Evolutionary conservation across 2,797 vertebrate species (phyloP), one percentile per base, ranked within the genome.

Genomic region (Champsocephalus gunnari): DNA sequence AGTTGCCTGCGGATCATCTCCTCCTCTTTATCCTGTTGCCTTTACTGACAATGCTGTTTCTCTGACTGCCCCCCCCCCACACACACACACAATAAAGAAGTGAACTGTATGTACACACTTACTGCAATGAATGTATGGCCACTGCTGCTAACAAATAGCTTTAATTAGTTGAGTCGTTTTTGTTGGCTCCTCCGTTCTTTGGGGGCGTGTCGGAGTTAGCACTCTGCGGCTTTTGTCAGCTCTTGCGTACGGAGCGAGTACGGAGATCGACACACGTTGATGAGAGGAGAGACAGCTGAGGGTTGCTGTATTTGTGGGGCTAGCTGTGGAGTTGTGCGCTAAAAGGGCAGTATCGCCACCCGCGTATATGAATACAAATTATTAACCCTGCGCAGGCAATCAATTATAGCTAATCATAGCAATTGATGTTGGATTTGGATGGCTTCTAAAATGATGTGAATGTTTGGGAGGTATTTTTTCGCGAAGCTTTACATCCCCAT

Each of bases 21-120:
- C 53, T 84, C 59, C 73, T 80, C 66, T 81, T 82, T 71, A 79
- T 79, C 67, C 69, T 68, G 71, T 75, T 77, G 64, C 70, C 65
- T 73, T 69, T 17, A 63, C 71, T 73, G 66, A 77, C 65, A 73
- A 50, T 44, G 65, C 66, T 57, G 66, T 75, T 72, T 72, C 41
- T 54, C 71, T 24, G 32, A 70, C 75, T 73, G 74, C 80, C 82
- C 77, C 19, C 34, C 48, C 34, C 62, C 58, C 47, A 64, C 44
- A 70, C 64, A 58, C 65, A 64, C 44, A 70, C 64, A 58, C 34
- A 9, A 38, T 32, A 57, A 66, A 68, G 70, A 71, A 73, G 16
- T 47, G 21, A 51, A 83, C 12, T 53, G 24, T 55, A 19, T 9
- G 17, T 16, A 21, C 57, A 57, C 9, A 32, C 5, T 4, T 13